Percentiles rank a stretch among this genome's conserved stretches.
These are phyloP conservation scores for Halcyon smyrnensis DNA, from an alignment of 2,797 vertebrate species.

Conservation along the genomic window DNA sequence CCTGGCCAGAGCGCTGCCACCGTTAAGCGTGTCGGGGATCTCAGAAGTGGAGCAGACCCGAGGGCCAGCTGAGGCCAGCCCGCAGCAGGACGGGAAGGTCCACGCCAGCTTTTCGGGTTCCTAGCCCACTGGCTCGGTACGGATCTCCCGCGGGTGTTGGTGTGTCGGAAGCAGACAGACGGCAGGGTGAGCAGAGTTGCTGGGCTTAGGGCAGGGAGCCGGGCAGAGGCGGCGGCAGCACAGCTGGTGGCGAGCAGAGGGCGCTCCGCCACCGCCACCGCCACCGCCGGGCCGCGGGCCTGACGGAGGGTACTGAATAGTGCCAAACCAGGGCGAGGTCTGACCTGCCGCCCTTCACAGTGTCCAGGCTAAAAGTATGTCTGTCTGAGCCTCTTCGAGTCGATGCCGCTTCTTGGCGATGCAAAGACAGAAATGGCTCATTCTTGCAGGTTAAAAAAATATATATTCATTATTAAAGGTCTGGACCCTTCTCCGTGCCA, in stretches of 20 bases:
- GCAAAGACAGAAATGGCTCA: not conserved
- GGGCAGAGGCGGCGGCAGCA: not conserved
- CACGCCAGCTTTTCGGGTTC: rapidly evolving
- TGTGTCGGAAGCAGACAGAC: not conserved
- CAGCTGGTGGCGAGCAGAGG: constrained; percentile 26
- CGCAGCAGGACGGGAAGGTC: rapidly evolving
- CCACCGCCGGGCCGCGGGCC: not conserved
- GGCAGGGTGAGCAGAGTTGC: not conserved
- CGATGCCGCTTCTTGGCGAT: rapidly evolving
- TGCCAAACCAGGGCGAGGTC: not conserved
- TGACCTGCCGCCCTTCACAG: not conserved
- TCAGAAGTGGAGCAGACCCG: not conserved
- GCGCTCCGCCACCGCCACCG: not conserved
- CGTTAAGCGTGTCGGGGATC: rapidly evolving
- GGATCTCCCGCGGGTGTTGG: rapidly evolving
- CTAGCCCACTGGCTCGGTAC: no score
- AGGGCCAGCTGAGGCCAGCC: not conserved
- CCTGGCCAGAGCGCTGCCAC: not conserved
- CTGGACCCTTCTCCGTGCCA: not conserved
- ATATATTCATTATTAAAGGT: not conserved
- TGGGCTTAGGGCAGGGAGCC: not conserved
- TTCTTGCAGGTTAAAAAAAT: not conserved
- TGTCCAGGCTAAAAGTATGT: rapidly evolving
- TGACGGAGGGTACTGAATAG: not conserved
- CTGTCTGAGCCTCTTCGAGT: not conserved